Evolutionary conservation across 2,113 vertebrate genomes (phyloP).

Genomic region (Epinephelus lanceolatus): DNA sequence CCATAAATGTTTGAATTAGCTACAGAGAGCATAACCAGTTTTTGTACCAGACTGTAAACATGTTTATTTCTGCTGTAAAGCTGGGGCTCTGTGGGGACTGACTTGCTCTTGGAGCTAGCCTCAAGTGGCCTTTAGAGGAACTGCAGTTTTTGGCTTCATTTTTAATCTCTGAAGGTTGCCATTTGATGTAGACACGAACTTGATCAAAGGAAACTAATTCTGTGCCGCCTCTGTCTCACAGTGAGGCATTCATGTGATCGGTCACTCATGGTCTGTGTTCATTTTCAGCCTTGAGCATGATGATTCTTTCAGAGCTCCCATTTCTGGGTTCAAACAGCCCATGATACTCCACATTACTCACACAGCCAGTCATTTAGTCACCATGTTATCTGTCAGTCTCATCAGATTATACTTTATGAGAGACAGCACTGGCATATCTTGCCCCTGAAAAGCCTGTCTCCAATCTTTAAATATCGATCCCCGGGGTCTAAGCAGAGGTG

Average conservation of each 20-base stretch:
- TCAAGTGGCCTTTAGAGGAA: no score
- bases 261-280: constrained; percentile 28
- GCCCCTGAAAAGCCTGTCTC: constrained; percentile 74
- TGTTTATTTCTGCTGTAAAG: no score
- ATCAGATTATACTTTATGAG: constrained; percentile 80
- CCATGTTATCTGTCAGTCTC: constrained; percentile 70
- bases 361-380: constrained; percentile 59
- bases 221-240: constrained; percentile 15
- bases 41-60: no score
- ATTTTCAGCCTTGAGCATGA: constrained; percentile 25
- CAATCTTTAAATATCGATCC: constrained; percentile 86
- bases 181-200: background rate
- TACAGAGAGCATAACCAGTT: no score
- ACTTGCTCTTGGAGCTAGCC: no score
- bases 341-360: constrained; percentile 42
- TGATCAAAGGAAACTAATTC: constrained; percentile 34
- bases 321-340: constrained; percentile 40
- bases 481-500: constrained; percentile 75
- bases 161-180: background rate
- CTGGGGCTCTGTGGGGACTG: no score
- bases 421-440: constrained; percentile 69
- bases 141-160: no score
- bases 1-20: no score
- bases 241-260: constrained; percentile 37
- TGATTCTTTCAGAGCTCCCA: constrained; percentile 31